A percentile compares a stretch with the other conserved stretches of the same genome.
phyloP scores from a whole-genome alignment of 2,888 invertebrate species.

The Hartigia nigra region DNA sequence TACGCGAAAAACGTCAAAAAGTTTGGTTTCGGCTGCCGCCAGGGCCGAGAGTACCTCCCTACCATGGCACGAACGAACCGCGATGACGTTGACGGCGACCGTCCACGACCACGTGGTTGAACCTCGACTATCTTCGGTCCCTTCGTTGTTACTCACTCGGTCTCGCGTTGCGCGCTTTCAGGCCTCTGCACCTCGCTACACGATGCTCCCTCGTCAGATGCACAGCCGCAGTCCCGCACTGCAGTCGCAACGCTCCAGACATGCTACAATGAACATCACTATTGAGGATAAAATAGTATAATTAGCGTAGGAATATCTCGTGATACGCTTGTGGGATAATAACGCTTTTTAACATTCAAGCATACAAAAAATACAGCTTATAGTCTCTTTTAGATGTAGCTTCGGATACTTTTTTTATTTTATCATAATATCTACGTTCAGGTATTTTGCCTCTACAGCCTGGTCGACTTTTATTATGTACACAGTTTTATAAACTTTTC shows the following conservation, averaged over 20 bases:
- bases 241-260: conserved; percentile 47
- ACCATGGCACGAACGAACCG: conserved; percentile 17
- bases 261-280: background rate
- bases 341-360: background rate
- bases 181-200: conserved; percentile 39
- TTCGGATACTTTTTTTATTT: background rate
- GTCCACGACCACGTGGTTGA: conserved; percentile 31
- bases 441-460: background rate
- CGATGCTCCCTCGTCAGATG: conserved; percentile 48
- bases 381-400: background rate
- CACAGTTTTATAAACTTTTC: background rate
- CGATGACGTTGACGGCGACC: conserved; percentile 39
- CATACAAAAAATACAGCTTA: background rate
- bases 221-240: conserved; percentile 58
- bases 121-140: conserved; percentile 13
- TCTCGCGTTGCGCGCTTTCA: conserved; percentile 27
- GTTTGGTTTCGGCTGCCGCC: conserved; percentile 44
- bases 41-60: conserved; percentile 11
- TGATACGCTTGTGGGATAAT: background rate
- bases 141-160: background rate
- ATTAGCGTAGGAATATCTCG: background rate
- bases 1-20: conserved; percentile 59
- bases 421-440: background rate
- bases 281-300: background rate
- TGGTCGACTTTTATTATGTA: background rate